phyloP scores from a whole-genome alignment of 2,888 invertebrate genomes.

The Malacosoma neustria region DNA sequence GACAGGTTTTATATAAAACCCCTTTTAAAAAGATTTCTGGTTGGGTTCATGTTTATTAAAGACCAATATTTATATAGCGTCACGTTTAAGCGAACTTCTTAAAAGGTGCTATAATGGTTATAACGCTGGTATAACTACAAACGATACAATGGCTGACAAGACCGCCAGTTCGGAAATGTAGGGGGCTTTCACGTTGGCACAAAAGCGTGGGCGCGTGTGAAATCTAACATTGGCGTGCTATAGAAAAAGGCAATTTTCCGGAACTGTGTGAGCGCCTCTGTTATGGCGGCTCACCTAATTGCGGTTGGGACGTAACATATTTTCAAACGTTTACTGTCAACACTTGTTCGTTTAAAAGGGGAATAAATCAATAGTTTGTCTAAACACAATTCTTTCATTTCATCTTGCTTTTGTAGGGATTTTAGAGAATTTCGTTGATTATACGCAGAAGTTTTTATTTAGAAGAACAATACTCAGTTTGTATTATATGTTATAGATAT shows the following conservation, averaged over 20 bases:
- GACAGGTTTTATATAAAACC: no score
- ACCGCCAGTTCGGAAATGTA: conserved; percentile 23
- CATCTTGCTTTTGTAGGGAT: conserved; percentile 1
- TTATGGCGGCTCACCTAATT: conserved; percentile 17
- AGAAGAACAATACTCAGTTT: no score
- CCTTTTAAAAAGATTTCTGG: no score
- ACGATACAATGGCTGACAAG: conserved; percentile 33
- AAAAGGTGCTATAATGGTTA: neutral
- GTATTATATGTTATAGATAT: no score
- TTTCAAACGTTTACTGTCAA: conserved; percentile 14
- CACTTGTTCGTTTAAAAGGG: conserved; percentile 9
- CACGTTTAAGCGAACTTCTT: no score
- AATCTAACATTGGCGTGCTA: conserved; percentile 17
- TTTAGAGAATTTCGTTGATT: no score
- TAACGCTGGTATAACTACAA: conserved; percentile 5
- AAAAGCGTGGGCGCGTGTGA: conserved; percentile 21
- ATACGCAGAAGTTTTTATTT: no score
- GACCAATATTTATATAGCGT: no score
- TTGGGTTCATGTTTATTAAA: no score
- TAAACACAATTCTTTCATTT: neutral
- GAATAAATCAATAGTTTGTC: conserved; percentile 12
- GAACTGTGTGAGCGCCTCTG: conserved; percentile 8
- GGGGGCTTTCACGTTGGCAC: conserved; percentile 21
- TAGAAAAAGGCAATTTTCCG: conserved; percentile 19
- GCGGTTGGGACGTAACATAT: conserved; percentile 15